Evolutionary conservation across 1,140 invertebrate genomes (phyloP), one percentile per base, ranked within the genome.

Genomic region (Aricia agestis): DNA sequence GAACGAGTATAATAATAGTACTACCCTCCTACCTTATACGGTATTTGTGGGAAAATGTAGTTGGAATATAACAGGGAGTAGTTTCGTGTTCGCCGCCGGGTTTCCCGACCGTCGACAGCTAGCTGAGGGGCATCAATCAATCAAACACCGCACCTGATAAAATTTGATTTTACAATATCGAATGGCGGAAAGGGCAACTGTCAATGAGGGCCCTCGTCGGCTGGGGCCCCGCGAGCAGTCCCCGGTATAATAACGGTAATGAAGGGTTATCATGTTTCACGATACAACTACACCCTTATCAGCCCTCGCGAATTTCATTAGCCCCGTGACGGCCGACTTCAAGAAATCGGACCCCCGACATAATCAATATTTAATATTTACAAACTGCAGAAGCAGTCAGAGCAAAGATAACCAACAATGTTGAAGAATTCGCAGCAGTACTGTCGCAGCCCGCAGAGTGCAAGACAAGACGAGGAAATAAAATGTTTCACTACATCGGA

Each of bases 201-300:
- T 76, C 75, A 74, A 76, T 74, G 74, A 72, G 68, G 70, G 70
- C 41, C 65, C 71, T 63, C 72, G 70, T 71, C 70, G 66, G 68
- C 61, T 66, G 70, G 69, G 52, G 69, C 72, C 70, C 9, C 45
- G 45, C 45, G 58, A 71, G 41, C 42, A 19, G 42, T 59, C 66
- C 75, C 72, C 66, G 32, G 71, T 74, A 71, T 72, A 74, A 76
- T 76, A 76, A 68, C 66, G 66, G 70, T 76, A 76, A 76, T 76
- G 72, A 76, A 71, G 75, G 75, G 72, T 74, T 76, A 74, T 76
- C 72, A 72, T 17, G 68, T 76, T 74, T 72, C 75, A 70, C 45
- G 72, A 74, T 41, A 19, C 17, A 19, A 6, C 52, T 11, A 45
- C 19, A 7, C 31, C 66, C n/a, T 25, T 41, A 66, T 41, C 31